A percentile compares a stretch with the other conserved stretches of the same genome.
Conservation (phyloP, 1,140 invertebrate genomes). For the roundworm (Caenorhabditis elegans) region WBcel235 BX284605.5:5352501-5353000, state of each 20-base stretch:
- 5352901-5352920: neutral
- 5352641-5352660: neutral
- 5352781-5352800: neutral
- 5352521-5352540: neutral
- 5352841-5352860: neutral
- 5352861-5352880: neutral
- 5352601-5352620: neutral
- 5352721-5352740: conserved; percentile 3
- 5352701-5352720: neutral
- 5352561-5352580: neutral
- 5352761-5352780: neutral
- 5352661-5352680: neutral
- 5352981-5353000: neutral
- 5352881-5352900: neutral
- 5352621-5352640: neutral
- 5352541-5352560: neutral
- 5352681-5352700: neutral
- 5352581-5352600: neutral
- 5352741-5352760: neutral
- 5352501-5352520: neutral
- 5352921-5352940: neutral
- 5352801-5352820: neutral
- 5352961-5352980: neutral
- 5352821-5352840: neutral
- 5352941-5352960: neutral